Percentiles rank a stretch among this genome's conserved stretches.
Conservation (phyloP, 2,113 vertebrate genomes). For the Xerus inauris region DNA sequence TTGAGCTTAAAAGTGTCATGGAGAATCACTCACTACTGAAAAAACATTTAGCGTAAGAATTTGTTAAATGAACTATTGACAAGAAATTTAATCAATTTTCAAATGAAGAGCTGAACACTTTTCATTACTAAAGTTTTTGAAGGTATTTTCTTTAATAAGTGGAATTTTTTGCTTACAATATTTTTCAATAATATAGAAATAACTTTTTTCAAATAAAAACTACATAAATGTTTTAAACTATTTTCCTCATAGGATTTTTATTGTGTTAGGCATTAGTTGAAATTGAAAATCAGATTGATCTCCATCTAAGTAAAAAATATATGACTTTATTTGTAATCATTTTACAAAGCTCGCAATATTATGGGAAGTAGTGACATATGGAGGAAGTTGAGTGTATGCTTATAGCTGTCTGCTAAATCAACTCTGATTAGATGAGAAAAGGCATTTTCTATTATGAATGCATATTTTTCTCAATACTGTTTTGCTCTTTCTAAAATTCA, state of each 20-base stretch:
- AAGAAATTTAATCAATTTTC: slow-evolving; percentile 8
- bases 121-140: not conserved
- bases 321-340: not conserved
- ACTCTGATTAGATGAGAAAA: not conserved
- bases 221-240: not conserved
- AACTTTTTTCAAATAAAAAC: slow-evolving; percentile 5
- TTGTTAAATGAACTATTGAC: not conserved
- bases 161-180: not conserved
- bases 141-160: not conserved
- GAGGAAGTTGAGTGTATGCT: not conserved
- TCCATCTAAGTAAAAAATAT: slow-evolving; percentile 6
- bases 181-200: not conserved
- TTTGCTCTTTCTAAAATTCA: slow-evolving; percentile 3
- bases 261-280: not conserved
- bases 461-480: not conserved
- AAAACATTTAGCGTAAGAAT: no score
- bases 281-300: slow-evolving; percentile 3
- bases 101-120: not conserved
- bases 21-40: not conserved
- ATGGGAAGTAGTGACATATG: not conserved
- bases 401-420: not conserved
- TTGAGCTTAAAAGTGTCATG: not conserved
- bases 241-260: not conserved
- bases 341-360: not conserved
- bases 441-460: not conserved